phyloP scores from a whole-genome alignment of 2,113 vertebrate species.

The Gasterosteus aculeatus region DNA sequence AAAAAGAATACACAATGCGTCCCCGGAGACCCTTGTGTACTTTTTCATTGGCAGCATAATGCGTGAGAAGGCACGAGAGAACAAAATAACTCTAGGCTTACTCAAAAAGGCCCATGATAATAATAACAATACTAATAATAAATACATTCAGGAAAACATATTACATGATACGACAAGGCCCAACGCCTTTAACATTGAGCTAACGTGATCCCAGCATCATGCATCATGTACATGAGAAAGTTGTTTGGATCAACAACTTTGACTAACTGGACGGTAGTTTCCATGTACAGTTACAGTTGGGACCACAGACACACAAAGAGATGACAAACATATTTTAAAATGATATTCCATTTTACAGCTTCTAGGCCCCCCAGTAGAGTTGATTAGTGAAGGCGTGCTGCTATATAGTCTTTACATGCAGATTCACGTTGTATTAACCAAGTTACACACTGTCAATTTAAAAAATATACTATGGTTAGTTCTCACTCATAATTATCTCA shows the following conservation, averaged over 20 bases:
- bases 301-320: conserved; percentile 88
- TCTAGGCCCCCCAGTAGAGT: neutral
- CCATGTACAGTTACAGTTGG: conserved; percentile 95
- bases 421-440: neutral
- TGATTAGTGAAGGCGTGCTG: neutral
- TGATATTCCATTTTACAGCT: conserved; percentile 89
- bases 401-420: conserved; percentile 33
- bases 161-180: conserved; percentile 42
- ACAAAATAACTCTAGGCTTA: conserved; percentile 47
- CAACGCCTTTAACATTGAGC: conserved; percentile 51
- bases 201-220: conserved; percentile 86
- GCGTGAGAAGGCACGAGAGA: conserved; percentile 57
- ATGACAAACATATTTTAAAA: conserved; percentile 95
- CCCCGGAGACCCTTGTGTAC: conserved; percentile 82
- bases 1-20: conserved; percentile 86
- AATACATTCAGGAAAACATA: conserved; percentile 54
- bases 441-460: neutral
- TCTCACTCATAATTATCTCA: neutral
- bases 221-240: conserved; percentile 92
- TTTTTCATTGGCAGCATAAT: conserved; percentile 75
- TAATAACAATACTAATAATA: conserved; percentile 49
- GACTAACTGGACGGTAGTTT: conserved; percentile 86
- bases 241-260: conserved; percentile 89
- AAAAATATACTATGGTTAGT: conserved; percentile 12
- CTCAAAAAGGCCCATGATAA: conserved; percentile 37